phyloP scores from a whole-genome alignment of 1,140 invertebrate species.

The Copidosoma floridanum region DNA sequence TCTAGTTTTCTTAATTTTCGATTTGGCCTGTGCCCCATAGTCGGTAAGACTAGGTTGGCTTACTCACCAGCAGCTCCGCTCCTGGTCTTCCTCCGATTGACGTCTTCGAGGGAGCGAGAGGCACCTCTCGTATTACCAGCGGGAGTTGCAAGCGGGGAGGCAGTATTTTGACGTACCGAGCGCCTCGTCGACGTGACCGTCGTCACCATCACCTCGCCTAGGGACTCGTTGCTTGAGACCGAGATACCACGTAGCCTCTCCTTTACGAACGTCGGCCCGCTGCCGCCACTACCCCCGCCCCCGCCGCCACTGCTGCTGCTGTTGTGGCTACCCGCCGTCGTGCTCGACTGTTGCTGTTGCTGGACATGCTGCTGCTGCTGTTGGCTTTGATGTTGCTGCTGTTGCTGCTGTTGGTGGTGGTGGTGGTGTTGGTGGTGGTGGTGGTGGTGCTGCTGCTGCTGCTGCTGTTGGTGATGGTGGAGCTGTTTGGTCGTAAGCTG shows the following conservation, averaged over 20 bases:
- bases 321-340: too few species aligned
- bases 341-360: neutral
- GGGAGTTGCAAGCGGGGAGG: constrained; percentile 52
- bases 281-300: constrained; percentile 33
- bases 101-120: constrained; percentile 52
- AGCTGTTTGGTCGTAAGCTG: constrained; percentile 51
- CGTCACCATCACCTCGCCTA: constrained; percentile 34
- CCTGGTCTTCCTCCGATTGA: constrained; percentile 55
- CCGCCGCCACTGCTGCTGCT: constrained; percentile 22
- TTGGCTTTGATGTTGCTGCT: neutral
- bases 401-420: too few species aligned
- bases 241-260: constrained; percentile 52
- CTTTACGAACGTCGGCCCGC: constrained; percentile 31
- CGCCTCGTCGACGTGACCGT: constrained; percentile 50
- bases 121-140: constrained; percentile 54
- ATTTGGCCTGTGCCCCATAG: too few species aligned
- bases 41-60: too few species aligned
- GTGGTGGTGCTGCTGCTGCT: neutral
- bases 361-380: neutral
- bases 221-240: constrained; percentile 47
- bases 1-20: neutral
- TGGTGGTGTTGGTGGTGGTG: neutral
- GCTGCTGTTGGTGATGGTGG: too few species aligned
- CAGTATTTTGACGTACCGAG: constrained; percentile 53
- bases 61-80: constrained; percentile 57